Conservation (phyloP, 1,140 invertebrate species). For the Vanessa atalanta region DNA sequence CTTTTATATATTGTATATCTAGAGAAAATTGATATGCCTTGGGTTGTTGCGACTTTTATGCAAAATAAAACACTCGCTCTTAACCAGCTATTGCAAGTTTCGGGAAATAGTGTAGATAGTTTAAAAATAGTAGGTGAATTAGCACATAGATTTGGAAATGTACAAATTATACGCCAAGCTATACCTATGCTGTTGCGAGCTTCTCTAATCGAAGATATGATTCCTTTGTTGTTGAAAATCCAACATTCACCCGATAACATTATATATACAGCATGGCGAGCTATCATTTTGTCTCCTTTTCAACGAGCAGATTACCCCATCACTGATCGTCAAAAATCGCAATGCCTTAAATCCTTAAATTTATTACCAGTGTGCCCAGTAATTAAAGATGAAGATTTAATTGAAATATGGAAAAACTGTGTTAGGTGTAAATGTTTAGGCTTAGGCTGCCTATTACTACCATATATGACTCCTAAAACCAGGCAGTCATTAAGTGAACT, state of each 20-base stretch:
- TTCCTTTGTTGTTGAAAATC: conserved; percentile 67
- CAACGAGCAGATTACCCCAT: conserved; percentile 75
- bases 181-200: conserved; percentile 62
- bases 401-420: conserved; percentile 76
- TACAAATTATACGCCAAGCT: conserved; percentile 58
- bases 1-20: conserved; percentile 69
- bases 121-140: conserved; percentile 69
- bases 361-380: conserved; percentile 73
- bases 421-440: conserved; percentile 70
- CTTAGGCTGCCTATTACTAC: conserved; percentile 72
- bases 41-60: conserved; percentile 69
- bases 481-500: conserved; percentile 63
- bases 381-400: conserved; percentile 72
- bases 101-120: conserved; percentile 59
- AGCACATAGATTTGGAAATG: conserved; percentile 61
- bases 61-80: conserved; percentile 71
- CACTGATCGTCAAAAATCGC: conserved; percentile 69
- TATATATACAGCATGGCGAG: conserved; percentile 71
- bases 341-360: conserved; percentile 75
- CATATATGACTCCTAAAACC: conserved; percentile 64
- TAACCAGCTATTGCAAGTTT: conserved; percentile 65
- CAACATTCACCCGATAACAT: conserved; percentile 58
- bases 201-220: conserved; percentile 68
- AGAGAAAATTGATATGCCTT: conserved; percentile 75
- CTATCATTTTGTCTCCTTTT: conserved; percentile 73